Evolutionary conservation across 2,888 invertebrate species (phyloP).

Genomic region (Plebejus anna): DNA sequence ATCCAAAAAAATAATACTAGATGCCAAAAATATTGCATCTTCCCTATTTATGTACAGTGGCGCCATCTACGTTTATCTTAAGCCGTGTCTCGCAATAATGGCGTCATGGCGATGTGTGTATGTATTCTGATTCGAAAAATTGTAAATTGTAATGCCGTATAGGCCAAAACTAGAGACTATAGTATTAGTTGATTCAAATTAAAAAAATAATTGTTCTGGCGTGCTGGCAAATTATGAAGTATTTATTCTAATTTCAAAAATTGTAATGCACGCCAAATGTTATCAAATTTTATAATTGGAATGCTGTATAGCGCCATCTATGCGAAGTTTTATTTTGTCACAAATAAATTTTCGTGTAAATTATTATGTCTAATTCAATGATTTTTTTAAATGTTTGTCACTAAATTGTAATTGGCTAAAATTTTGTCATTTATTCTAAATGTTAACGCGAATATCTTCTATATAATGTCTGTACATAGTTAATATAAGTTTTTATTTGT

Average conservation of each 20-base stretch:
- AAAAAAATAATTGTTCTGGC: not conserved
- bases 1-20: too few species aligned
- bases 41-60: not conserved
- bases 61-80: not conserved
- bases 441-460: not conserved
- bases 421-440: constrained; percentile 14
- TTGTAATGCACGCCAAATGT: not conserved
- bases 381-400: constrained; percentile 5
- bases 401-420: constrained; percentile 14
- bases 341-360: not conserved
- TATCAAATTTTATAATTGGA: not conserved
- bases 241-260: not conserved
- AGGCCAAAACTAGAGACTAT: not conserved
- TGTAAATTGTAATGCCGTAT: not conserved
- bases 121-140: not conserved
- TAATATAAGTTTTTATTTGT: not conserved
- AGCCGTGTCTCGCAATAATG: not conserved
- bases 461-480: not conserved
- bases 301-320: not conserved
- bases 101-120: not conserved
- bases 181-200: not conserved
- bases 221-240: not conserved
- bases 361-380: not conserved
- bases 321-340: not conserved
- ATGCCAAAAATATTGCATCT: too few species aligned